A percentile compares a stretch with the other conserved stretches of the same genome.
Evolutionary conservation across 2,113 vertebrate genomes (phyloP).

Genomic region (Protobothrops mucrosquamatus): DNA sequence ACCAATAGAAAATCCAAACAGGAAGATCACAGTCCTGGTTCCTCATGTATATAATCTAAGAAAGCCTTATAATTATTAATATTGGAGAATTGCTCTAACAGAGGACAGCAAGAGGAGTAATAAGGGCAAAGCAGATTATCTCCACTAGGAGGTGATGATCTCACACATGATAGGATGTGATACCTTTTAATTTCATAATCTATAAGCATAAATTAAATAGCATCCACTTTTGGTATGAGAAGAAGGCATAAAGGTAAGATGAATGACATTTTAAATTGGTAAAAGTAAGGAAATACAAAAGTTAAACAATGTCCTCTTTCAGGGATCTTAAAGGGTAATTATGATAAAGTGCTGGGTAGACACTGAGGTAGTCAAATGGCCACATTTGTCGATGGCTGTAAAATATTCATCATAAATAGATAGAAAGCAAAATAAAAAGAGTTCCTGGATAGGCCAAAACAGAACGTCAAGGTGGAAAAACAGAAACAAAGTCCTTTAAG

Average conservation of each 20-base stretch:
- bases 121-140: background rate
- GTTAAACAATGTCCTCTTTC: background rate
- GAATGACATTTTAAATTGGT: background rate
- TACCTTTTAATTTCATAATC: background rate
- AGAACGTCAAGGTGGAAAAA: slow-evolving; percentile 32
- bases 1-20: background rate
- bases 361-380: background rate
- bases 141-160: slow-evolving; percentile 13
- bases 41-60: background rate
- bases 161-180: background rate
- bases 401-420: slow-evolving; percentile 1
- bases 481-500: slow-evolving; percentile 48
- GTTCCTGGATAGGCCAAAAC: background rate
- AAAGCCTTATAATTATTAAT: background rate
- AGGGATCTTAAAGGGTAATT: background rate
- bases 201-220: background rate
- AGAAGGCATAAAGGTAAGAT: background rate
- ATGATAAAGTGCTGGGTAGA: background rate
- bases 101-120: background rate
- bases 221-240: background rate
- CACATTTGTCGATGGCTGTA: background rate
- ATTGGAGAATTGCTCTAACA: background rate
- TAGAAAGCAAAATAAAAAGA: background rate
- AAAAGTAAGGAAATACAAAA: background rate
- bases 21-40: background rate